These are phyloP conservation scores for Drosophila funebris DNA, from an alignment of 1,140 invertebrate genomes.

Conservation along the genomic window DNA sequence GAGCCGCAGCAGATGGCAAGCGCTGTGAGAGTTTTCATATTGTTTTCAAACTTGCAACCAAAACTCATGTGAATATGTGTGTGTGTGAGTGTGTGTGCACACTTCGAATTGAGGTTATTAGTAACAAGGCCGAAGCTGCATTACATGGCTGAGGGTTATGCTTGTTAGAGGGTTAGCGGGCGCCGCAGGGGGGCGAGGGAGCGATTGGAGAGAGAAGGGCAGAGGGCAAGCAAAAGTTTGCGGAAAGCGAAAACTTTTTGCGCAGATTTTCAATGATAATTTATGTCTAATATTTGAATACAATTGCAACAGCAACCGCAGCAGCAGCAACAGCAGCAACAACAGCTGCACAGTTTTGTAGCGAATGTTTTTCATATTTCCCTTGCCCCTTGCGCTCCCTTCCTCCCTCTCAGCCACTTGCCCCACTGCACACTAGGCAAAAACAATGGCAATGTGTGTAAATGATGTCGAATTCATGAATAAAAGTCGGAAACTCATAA, in stretches of 20 bases:
- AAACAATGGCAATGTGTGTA: slow-evolving; percentile 54
- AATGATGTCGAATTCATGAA: slow-evolving; percentile 46
- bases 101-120: slow-evolving; percentile 76
- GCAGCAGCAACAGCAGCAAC: slow-evolving; percentile 10
- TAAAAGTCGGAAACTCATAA: slow-evolving; percentile 56
- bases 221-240: slow-evolving; percentile 31
- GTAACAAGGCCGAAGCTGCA: slow-evolving; percentile 72
- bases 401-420: background rate
- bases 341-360: slow-evolving; percentile 33
- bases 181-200: background rate
- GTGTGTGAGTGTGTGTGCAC: slow-evolving; percentile 26
- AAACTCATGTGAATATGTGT: slow-evolving; percentile 20
- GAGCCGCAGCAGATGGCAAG: slow-evolving; percentile 9
- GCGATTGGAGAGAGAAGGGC: background rate
- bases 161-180: background rate
- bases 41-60: slow-evolving; percentile 40
- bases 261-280: slow-evolving; percentile 63
- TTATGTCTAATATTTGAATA: slow-evolving; percentile 76
- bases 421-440: background rate
- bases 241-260: slow-evolving; percentile 58
- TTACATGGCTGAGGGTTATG: slow-evolving; percentile 7
- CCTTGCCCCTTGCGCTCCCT: background rate
- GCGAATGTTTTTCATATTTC: slow-evolving; percentile 25
- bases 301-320: slow-evolving; percentile 48
- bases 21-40: slow-evolving; percentile 36